Percentiles rank a stretch among this genome's conserved stretches.
These are phyloP conservation scores for Acomys russatus DNA, from an alignment of 2,797 vertebrate genomes.

Conservation along the genomic window DNA sequence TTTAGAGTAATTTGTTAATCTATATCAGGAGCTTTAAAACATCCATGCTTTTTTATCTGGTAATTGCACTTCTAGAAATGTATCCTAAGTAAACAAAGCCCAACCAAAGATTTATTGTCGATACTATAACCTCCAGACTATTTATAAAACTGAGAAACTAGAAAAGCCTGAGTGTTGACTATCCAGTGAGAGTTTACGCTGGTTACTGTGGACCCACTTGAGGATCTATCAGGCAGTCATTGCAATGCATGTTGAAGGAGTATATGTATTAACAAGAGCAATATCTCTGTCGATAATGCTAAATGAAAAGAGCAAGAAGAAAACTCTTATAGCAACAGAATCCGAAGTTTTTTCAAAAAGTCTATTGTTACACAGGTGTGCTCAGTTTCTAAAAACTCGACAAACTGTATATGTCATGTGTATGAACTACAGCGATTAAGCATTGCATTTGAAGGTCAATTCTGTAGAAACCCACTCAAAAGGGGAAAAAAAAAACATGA, in stretches of 20 bases:
- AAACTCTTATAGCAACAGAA: background rate
- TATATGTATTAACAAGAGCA: background rate
- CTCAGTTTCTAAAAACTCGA: slow-evolving; percentile 53
- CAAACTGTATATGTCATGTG: background rate
- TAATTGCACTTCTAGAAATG: slow-evolving; percentile 50
- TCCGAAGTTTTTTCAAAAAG: slow-evolving; percentile 31
- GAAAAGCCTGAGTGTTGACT: slow-evolving; percentile 12
- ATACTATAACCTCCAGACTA: background rate
- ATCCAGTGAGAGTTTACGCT: slow-evolving; percentile 40
- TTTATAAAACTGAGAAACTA: slow-evolving; percentile 51
- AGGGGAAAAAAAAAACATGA: background rate
- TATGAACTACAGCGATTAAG: background rate
- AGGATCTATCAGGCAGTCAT: background rate
- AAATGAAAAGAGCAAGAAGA: slow-evolving; percentile 27
- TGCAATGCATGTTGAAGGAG: background rate
- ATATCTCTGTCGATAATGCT: background rate
- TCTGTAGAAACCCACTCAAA: slow-evolving; percentile 22
- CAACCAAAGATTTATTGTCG: slow-evolving; percentile 22
- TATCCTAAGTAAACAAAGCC: slow-evolving; percentile 49
- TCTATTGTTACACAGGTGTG: background rate
- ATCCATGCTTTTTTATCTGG: slow-evolving; percentile 31
- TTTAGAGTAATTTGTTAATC: slow-evolving; percentile 18
- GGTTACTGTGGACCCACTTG: background rate
- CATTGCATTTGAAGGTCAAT: slow-evolving; percentile 24
- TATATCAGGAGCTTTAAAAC: slow-evolving; percentile 43